Evolutionary conservation across 1,140 invertebrate genomes (phyloP).

Genomic region (Drosophila melanica): DNA sequence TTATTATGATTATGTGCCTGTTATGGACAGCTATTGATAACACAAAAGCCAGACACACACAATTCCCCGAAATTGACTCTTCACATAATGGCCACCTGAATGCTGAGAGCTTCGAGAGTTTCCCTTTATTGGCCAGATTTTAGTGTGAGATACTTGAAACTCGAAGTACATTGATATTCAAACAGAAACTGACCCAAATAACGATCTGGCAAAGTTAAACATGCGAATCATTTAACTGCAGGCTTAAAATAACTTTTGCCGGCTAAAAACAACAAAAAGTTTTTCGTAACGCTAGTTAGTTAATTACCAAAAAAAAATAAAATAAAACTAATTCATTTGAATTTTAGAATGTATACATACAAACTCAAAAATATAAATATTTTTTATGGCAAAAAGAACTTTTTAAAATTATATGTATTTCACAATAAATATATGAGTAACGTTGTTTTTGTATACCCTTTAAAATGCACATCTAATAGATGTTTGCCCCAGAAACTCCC

Average conservation of each 20-base stretch:
- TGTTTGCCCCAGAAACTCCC: too few relatives aligned
- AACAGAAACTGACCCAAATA: not conserved
- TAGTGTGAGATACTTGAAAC: constrained; percentile 9
- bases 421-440: too few relatives aligned
- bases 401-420: too few relatives aligned
- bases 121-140: constrained; percentile 36
- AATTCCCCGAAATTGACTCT: constrained; percentile 49
- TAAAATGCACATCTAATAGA: too few relatives aligned
- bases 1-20: constrained; percentile 51
- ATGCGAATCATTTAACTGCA: not conserved
- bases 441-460: too few relatives aligned
- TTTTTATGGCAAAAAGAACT: too few relatives aligned
- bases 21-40: constrained; percentile 42
- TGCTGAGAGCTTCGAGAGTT: not conserved
- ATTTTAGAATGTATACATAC: too few relatives aligned
- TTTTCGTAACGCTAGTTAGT: too few relatives aligned
- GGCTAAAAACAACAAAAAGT: not conserved
- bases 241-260: not conserved
- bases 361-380: too few relatives aligned
- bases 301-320: too few relatives aligned
- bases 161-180: not conserved
- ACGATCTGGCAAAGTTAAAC: not conserved
- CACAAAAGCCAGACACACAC: constrained; percentile 39
- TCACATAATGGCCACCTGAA: constrained; percentile 46
- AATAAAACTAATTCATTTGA: too few relatives aligned